Percentiles rank a stretch among this genome's conserved stretches.
Evolutionary conservation across 2,888 invertebrate species (phyloP).

Genomic region (Dendrolimus pini): DNA sequence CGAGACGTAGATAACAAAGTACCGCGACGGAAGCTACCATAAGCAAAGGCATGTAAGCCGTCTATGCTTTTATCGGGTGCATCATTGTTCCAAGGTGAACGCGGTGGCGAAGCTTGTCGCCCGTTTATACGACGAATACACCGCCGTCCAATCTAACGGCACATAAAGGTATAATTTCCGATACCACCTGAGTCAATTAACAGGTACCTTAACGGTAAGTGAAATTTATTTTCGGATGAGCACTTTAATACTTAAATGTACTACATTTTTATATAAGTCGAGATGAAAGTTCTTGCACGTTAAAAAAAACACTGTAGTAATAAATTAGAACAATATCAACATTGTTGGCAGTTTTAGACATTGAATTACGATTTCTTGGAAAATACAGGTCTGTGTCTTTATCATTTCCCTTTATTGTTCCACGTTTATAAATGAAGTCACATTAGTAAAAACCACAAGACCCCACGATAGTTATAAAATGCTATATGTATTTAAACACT

Average conservation of each 20-base stretch:
- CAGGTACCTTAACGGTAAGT: not conserved
- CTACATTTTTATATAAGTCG: too few species aligned
- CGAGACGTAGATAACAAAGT: constrained; percentile 38
- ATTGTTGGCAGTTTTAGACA: too few species aligned
- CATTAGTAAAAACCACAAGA: not conserved
- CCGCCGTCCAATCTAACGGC: not conserved
- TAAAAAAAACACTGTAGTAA: too few species aligned
- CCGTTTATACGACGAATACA: not conserved
- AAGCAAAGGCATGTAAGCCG: constrained; percentile 11
- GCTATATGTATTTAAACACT: not conserved
- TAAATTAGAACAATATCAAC: too few species aligned
- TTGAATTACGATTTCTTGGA: too few species aligned
- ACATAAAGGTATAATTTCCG: not conserved
- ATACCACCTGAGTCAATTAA: not conserved
- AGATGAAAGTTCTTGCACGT: too few species aligned
- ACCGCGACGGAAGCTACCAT: constrained; percentile 50
- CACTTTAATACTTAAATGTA: too few species aligned
- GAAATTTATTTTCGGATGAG: not conserved
- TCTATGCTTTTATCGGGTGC: not conserved
- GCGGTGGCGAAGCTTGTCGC: not conserved
- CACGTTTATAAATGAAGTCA: too few species aligned
- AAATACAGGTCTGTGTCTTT: too few species aligned
- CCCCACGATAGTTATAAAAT: not conserved
- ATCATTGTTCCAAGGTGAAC: not conserved
- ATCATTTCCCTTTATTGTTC: too few species aligned